phyloP scores from a whole-genome alignment of 1,140 invertebrate species.

The Cyrtorhinus lividipennis region DNA sequence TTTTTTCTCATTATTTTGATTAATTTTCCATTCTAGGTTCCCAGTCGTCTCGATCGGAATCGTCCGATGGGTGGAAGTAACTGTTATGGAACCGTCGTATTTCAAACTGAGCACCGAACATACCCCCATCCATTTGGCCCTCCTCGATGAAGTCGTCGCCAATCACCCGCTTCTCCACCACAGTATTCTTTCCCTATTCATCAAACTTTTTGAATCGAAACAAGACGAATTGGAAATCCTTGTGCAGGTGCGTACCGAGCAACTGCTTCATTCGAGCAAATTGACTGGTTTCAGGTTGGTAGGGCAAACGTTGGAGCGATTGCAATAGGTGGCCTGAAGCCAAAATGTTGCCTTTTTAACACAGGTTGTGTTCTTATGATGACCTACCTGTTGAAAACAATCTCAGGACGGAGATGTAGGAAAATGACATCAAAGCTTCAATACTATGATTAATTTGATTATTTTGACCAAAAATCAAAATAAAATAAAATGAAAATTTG shows the following conservation, averaged over 20 bases:
- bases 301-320: no score
- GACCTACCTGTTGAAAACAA: no score
- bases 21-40: slow-evolving; percentile 46
- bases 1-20: no score
- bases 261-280: slow-evolving; percentile 5
- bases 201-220: slow-evolving; percentile 82
- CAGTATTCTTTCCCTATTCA: slow-evolving; percentile 67
- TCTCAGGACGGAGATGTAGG: no score
- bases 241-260: slow-evolving; percentile 55
- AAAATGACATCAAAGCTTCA: no score
- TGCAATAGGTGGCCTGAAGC: no score
- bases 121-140: slow-evolving; percentile 85
- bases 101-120: slow-evolving; percentile 95
- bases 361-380: no score
- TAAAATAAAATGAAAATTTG: no score
- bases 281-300: no score
- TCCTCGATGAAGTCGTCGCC: slow-evolving; percentile 89
- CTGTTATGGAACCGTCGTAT: slow-evolving; percentile 86
- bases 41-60: slow-evolving; percentile 90
- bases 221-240: slow-evolving; percentile 95
- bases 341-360: no score
- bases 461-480: background rate
- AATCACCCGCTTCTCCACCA: slow-evolving; percentile 82
- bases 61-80: slow-evolving; percentile 86
- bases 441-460: background rate